Base-by-base conservation (phyloP, 1,140 invertebrate genomes). In the Macrosteles quadrilineatus region DNA sequence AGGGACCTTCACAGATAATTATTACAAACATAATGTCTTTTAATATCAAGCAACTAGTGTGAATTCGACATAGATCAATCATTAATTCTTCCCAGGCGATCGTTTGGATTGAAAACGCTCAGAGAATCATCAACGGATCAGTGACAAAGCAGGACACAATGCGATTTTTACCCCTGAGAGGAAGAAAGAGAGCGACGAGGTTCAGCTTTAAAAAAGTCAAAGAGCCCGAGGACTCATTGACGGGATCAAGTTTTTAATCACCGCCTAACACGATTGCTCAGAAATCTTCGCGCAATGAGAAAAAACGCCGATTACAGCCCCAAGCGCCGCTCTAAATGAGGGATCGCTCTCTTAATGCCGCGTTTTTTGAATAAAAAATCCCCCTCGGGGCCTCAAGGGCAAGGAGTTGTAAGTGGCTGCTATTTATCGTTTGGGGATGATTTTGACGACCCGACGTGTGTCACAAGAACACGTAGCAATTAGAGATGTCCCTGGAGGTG, bases 221-320 rank as follows among this genome's bases (percentile, higher is more conserved):
- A 50, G 47, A 17, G 47, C 47, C 47, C 6, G 4, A 19, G 47
- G 47, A 9, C 47, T 50, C 47, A 50, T 50, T 50, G 47, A 50
- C 47, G 47, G 47, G 47, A 50, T 50, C 47, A 50, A 50, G 47
- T 50, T 50, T 50, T 50, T 50, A 50, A 50, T 50, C 47, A 50
- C 47, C 47, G 47, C 47, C 36, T 50, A 50, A 50, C 47, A 50
- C 47, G 47, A 50, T 50, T 50, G 47, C 47, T 50, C 47, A 50
- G 47, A 50, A 50, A 50, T 50, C 47, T 50, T 19, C 47, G 4
- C 47, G 47, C 47, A 40, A 40, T 50, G 47, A 50, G 47, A 50
- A 50, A 50, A 50, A 50, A 50, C 47, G 47, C 47, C 47, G 47
- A 50, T 50, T 50, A 50, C 14, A 11, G 47, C 47, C 47, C n/a